These are phyloP conservation scores for Pheosia tremula DNA, from an alignment of 2,888 invertebrate genomes.

Conservation along the genomic window DNA sequence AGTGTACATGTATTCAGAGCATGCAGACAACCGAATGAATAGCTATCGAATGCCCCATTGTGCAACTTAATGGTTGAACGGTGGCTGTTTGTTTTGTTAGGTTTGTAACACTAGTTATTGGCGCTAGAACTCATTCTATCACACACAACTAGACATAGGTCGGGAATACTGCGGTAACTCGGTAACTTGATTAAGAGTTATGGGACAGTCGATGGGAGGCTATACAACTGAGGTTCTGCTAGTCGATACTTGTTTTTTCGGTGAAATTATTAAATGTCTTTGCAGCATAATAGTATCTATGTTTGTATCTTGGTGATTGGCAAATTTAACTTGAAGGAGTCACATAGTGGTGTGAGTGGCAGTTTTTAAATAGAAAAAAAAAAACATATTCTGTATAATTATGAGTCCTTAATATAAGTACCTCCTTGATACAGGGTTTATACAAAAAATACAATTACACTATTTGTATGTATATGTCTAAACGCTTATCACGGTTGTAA, in stretches of 20 bases:
- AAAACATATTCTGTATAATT: too few relatives aligned
- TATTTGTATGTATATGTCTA: neutral
- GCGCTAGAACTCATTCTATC: slow-evolving; percentile 35
- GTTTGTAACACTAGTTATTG: slow-evolving; percentile 51
- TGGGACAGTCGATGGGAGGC: neutral
- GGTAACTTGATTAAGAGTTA: neutral
- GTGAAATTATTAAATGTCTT: too few relatives aligned
- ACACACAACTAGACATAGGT: too few relatives aligned
- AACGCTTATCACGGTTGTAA: neutral
- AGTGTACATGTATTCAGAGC: slow-evolving; percentile 57
- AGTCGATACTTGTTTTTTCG: too few relatives aligned
- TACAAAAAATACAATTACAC: too few relatives aligned
- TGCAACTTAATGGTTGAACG: slow-evolving; percentile 63
- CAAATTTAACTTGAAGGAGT: too few relatives aligned
- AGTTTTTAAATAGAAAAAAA: too few relatives aligned
- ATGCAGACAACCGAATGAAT: slow-evolving; percentile 62
- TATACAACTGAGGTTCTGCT: neutral
- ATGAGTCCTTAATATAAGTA: too few relatives aligned
- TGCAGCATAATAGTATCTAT: too few relatives aligned
- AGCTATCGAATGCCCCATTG: slow-evolving; percentile 68
- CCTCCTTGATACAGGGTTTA: too few relatives aligned
- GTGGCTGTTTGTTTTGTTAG: slow-evolving; percentile 47
- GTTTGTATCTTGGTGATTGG: too few relatives aligned
- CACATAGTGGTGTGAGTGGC: too few relatives aligned
- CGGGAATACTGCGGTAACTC: slow-evolving; percentile 17